Evolutionary conservation across 1,140 invertebrate genomes (phyloP), one percentile per base, ranked within the genome.

Genomic region (Orius laevigatus): DNA sequence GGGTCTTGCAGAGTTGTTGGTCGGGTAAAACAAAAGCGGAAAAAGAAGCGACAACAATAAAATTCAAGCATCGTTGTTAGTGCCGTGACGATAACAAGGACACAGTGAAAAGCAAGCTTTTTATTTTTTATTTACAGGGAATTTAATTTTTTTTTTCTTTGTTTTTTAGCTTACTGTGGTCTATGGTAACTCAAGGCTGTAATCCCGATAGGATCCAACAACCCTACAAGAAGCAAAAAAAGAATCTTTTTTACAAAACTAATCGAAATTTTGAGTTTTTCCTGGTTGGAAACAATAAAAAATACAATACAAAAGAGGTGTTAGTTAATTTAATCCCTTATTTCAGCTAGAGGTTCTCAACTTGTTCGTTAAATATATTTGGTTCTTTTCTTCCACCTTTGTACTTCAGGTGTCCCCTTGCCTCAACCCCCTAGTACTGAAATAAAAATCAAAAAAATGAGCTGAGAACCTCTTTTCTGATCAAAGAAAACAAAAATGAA

Each of bases 171-270:
- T 57, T 57, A 57, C 56, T 52, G 52, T 50, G 49, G 49, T 42
- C 20, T 59, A 59, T 47, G 56, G 54, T 43, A 56, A 54, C 55
- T 60, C 58, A 53, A 60, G 54, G 50, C 57, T 56, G 56, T 56
- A 60, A 56, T 58, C 58, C 52, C 58, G 57, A 55, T 60, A 60
- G 33, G 57, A 54, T 53, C 58, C 58, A 51, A 57, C 53, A 53
- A 58, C 54, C 57, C 58, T 58, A 57, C 49, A 55, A 56, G 50
- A 55, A 53, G 39, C 20, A 52, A 46, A 52, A 34, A 43, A 32
- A 34, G 31, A 33, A 20, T 45, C 12, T 33, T 32, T 45, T 45
- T 19, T 25, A 25, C 25, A 25, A 25, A 25, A 25, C 25, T 25
- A 25, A 4, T 25, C 8, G 25, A 25, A 4, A 25, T 41, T 9